A percentile compares a stretch with the other conserved stretches of the same genome.
phyloP scores from a whole-genome alignment of 2,888 invertebrate species.

The Lasioglossum figueresi region DNA sequence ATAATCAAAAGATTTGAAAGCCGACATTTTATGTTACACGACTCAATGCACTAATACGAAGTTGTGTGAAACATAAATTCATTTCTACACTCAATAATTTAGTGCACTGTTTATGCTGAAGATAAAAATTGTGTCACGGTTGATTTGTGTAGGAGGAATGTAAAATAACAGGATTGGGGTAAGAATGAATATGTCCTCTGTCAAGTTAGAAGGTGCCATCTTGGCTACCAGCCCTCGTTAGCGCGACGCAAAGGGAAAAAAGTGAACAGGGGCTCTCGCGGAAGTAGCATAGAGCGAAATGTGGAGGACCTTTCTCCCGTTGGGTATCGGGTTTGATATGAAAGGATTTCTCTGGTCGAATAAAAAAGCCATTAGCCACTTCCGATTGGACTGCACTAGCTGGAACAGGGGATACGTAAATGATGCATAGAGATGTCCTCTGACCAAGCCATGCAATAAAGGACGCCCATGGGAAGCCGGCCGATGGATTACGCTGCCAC shows the following conservation, averaged over 20 bases:
- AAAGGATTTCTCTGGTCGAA: conserved; percentile 77
- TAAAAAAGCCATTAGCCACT: conserved; percentile 77
- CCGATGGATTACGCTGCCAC: conserved; percentile 48
- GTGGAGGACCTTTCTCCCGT: conserved; percentile 67
- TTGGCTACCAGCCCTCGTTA: background rate
- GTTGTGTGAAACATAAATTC: background rate
- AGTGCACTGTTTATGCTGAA: background rate
- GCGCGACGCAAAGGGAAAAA: conserved; percentile 10
- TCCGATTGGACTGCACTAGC: conserved; percentile 64
- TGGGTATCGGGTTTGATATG: conserved; percentile 75
- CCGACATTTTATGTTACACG: background rate
- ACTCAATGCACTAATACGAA: background rate
- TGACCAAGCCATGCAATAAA: conserved; percentile 44
- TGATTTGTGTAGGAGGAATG: background rate
- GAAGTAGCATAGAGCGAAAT: conserved; percentile 26
- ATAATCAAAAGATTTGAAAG: too few relatives aligned
- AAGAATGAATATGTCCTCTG: background rate
- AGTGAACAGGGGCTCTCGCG: conserved; percentile 24
- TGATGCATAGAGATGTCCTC: conserved; percentile 60
- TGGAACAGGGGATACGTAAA: conserved; percentile 45
- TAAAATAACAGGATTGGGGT: background rate
- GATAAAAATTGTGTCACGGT: background rate
- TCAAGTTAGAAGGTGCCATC: background rate
- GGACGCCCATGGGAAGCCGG: conserved; percentile 45
- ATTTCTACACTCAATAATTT: background rate